Base-by-base conservation (phyloP, 1,140 invertebrate species). In the Penaeus japonicus region DNA sequence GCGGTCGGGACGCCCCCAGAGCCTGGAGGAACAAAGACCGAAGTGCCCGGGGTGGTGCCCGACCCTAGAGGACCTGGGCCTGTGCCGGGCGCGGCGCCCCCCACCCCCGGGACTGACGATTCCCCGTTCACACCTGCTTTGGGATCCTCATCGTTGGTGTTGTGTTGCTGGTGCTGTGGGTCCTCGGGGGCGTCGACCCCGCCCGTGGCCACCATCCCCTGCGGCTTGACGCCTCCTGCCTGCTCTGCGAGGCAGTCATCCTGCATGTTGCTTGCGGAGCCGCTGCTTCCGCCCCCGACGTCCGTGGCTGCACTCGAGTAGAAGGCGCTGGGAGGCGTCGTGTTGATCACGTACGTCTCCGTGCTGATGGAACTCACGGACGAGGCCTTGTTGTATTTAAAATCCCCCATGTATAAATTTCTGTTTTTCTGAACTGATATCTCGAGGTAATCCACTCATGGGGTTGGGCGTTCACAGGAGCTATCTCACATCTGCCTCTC, bases 321-420 rank as follows among this genome's bases (percentile, higher is more conserved):
- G 73, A 88, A 88, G 80, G 83, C 87, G 80, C 87, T 88, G 39
- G 87, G 27, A 35, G 87, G 70, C 70, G 87, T 83, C 87, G 87
- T 88, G 87, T 88, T 88, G 30, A 88, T 88, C 57, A 88, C 87
- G 87, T 88, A 88, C 81, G 79, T 88, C 77, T 88, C 87, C 87
- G 87, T 88, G 62, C 80, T 88, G 55, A 88, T 88, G 79, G 79
- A 88, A 83, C 80, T 84, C 83, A 88, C 87, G 87, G 87, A 88
- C 87, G 87, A 83, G 55, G 79, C 80, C 59, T 88, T 88, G 87
- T 83, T 88, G 87, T 88, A 88, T 88, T 88, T 88, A 88, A 88
- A 88, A 88, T 88, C 87, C 87, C 87, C 87, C 87, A 88, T 88
- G 87, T 88, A 88, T 83, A 81, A 84, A 54, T 83, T 84, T 82